Percentiles rank a stretch among this genome's conserved stretches.
Evolutionary conservation across 2,888 invertebrate species (phyloP).

Genomic region (Mellilla xanthometata): DNA sequence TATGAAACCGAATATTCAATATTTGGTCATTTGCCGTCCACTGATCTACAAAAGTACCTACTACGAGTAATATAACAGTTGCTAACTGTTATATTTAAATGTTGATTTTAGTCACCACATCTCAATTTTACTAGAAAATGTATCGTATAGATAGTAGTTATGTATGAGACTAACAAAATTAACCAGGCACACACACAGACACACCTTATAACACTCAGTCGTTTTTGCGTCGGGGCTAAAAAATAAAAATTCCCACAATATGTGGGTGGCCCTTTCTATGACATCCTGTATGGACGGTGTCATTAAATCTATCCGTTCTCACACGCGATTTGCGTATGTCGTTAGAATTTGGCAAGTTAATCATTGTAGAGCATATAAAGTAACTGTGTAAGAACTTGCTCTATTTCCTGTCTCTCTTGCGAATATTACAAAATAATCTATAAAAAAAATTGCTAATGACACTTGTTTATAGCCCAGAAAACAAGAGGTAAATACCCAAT

Average conservation of each 20-base stretch:
- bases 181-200: too few species aligned
- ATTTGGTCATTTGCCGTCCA: too few species aligned
- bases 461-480: slow-evolving; percentile 15
- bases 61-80: too few species aligned
- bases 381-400: background rate
- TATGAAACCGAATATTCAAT: too few species aligned
- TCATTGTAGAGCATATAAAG: background rate
- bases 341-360: slow-evolving; percentile 1
- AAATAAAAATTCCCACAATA: background rate
- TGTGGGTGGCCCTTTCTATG: background rate
- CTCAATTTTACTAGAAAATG: too few species aligned
- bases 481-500: slow-evolving; percentile 15
- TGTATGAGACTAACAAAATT: too few species aligned
- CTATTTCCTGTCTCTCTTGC: slow-evolving; percentile 6
- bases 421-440: slow-evolving; percentile 12
- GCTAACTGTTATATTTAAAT: too few species aligned
- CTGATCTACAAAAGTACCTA: too few species aligned
- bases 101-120: too few species aligned
- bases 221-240: too few species aligned
- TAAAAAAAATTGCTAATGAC: slow-evolving; percentile 11
- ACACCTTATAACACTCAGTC: too few species aligned
- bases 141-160: too few species aligned
- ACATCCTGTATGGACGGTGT: slow-evolving; percentile 7
- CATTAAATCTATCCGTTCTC: slow-evolving; percentile 15
- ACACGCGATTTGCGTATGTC: slow-evolving; percentile 5